These are phyloP conservation scores for Mionectes macconnelli DNA, from an alignment of 2,113 vertebrate genomes.

Conservation along the genomic window DNA sequence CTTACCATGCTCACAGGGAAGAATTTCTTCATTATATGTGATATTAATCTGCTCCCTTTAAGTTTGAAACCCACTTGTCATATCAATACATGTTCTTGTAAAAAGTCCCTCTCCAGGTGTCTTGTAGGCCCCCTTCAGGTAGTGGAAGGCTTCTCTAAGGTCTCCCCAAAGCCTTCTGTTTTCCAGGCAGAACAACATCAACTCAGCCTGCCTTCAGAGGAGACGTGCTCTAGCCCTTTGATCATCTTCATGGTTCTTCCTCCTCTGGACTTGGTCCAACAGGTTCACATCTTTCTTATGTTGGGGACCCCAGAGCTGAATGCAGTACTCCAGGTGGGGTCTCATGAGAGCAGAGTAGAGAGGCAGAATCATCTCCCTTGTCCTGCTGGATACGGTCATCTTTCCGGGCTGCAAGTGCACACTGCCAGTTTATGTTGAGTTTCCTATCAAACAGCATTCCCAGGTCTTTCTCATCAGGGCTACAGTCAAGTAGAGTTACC, in stretches of 20 bases:
- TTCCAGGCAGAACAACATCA: background rate
- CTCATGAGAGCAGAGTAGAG: background rate
- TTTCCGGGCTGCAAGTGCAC: background rate
- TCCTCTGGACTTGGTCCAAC: background rate
- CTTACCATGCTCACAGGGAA: background rate
- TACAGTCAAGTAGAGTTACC: background rate
- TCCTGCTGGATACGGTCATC: background rate
- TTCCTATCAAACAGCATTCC: background rate
- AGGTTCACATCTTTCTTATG: background rate
- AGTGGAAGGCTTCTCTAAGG: background rate
- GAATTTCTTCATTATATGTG: background rate
- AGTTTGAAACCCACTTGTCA: background rate
- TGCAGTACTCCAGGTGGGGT: too few relatives aligned
- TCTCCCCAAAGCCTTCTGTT: background rate
- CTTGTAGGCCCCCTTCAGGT: background rate
- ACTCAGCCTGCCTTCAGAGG: background rate
- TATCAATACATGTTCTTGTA: too few relatives aligned
- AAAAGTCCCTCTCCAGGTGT: background rate
- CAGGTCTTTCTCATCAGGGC: background rate
- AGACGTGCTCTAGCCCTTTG: background rate
- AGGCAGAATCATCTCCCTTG: background rate
- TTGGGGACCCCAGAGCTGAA: background rate
- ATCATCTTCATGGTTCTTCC: background rate
- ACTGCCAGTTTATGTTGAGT: rapidly evolving
- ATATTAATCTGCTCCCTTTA: background rate